Base-by-base conservation (phyloP, 2,888 invertebrate genomes). In the Spicauda simplicius region DNA sequence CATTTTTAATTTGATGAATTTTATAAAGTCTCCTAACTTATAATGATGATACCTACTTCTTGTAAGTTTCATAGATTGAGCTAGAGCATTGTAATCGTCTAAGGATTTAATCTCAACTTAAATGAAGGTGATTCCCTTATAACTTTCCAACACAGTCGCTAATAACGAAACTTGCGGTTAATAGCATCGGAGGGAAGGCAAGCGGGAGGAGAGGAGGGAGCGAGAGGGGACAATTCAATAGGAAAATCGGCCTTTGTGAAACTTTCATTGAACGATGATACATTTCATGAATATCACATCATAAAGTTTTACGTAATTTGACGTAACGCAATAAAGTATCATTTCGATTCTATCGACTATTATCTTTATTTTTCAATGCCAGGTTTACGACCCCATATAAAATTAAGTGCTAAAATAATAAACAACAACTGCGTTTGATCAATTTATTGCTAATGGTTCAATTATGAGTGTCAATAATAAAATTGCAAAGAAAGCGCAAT, bases 141-240 rank as follows among this genome's bases (percentile, higher is more conserved):
- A 91, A 91, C 86, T 91, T 91, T 87, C 82, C 81, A 83, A 85
- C 88, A 85, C 83, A 88, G 88, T 87, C 83, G 87, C 88, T 91
- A 90, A 91, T 91, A 91, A 90, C 88, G 84, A 89, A 91, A 90
- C 90, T 91, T 90, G 90, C 78, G 88, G 89, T 88, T 89, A 87
- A 88, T 85, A 88, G 87, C 86, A 76, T 77, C 37, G 71, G 73
- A 56, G 56, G 70, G 74, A 20, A 37, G 54, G 20, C 3, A 5
- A 5, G 25, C 73, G 59, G 69, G 74, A 72, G 72, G 72, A 71
- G 73, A 74, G 73, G 76, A 67, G n/a, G n/a, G n/a, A n/a, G n/a
- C n/a, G n/a, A n/a, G n/a, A n/a, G n/a, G 80, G 86, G 85, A 88
- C 86, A 85, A 88, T 88, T 89, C 88, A 87, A 87, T 89, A 83